Evolutionary conservation across 2,797 vertebrate genomes (phyloP).

Genomic region (Protosalanx chinensis): DNA sequence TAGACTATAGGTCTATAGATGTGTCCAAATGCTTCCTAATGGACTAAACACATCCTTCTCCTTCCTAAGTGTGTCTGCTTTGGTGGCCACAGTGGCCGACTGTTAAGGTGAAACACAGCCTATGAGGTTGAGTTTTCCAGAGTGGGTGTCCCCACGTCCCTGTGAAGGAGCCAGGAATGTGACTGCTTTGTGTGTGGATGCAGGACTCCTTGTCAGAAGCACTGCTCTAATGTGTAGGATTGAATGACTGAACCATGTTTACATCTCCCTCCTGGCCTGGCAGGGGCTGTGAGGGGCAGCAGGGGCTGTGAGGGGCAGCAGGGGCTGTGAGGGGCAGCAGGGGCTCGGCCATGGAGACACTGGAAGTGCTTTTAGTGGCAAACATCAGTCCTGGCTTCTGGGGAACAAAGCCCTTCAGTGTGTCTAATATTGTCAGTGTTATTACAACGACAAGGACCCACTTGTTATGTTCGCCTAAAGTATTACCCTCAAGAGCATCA

Average conservation of each 20-base stretch:
- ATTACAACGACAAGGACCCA: conserved; percentile 39
- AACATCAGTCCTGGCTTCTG: conserved; percentile 41
- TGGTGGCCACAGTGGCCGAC: conserved; percentile 62
- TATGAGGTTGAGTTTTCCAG: conserved; percentile 66
- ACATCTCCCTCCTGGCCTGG: conserved; percentile 65
- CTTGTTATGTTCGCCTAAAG: conserved; percentile 37
- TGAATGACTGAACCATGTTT: conserved; percentile 75
- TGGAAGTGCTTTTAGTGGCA: conserved; percentile 48
- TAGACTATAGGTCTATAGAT: not conserved
- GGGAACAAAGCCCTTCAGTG: conserved; percentile 46
- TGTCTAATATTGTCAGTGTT: conserved; percentile 35
- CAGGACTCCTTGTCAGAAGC: conserved; percentile 68
- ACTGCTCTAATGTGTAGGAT: conserved; percentile 65
- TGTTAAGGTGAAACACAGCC: conserved; percentile 70
- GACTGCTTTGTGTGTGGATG: conserved; percentile 57
- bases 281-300: conserved; percentile 24
- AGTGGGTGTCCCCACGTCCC: conserved; percentile 62
- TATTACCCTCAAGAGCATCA: conserved; percentile 48
- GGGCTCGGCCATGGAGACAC: not conserved
- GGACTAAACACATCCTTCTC: not conserved
- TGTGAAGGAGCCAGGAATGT: conserved; percentile 59
- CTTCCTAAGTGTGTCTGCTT: conserved; percentile 5
- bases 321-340: conserved; percentile 19
- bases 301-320: too few relatives aligned
- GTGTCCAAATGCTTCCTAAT: not conserved